Evolutionary conservation across 64 coral and sea anemone species (phyloP), one percentile per base, ranked within the genome.

Genomic region (Stichodactyla helianthus): DNA sequence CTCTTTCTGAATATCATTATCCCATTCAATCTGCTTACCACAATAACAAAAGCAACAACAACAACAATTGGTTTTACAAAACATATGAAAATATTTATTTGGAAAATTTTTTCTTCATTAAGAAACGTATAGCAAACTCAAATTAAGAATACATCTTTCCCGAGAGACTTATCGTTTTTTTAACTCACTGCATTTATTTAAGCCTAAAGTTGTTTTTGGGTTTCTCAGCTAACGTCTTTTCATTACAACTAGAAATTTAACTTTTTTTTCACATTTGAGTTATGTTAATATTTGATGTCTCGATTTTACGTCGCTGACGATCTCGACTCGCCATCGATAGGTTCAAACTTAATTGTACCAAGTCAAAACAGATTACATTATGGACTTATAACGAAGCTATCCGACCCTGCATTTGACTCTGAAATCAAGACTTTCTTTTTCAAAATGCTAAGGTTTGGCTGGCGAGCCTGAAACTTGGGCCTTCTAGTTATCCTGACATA

Each of bases 51-150:
- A 20, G 6, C 62, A 20, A 74, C 68, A 25, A 74, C 26, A 65
- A 11, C 6, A n/a, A 74, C 6, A 74, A 26, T 26, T 20, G 19
- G 12, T 5, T 74, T 13, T 74, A 27, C n/a, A 12, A 35, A 74
- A 74, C 68, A 31, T 74, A 74, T 27, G 68, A 74, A 74, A 74
- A 74, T 74, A 74, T 74, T 74, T 74, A 74, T 74, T 74, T 74
- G 25, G 23, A 74, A 74, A 74, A 28, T 5, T 0, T 6, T 26
- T 2, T 31, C 1, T 27, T 12, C 11, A 25, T 74, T 19, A 74
- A 58, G 9, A 58, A 58, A 3, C 4, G 14, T 31, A 31, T 31
- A 31, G 2, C 2, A 12, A 26, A 74, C 1, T 26, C 27, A 23
- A 7, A 5, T 68, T 68, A 22, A 68, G n/a, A 22, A 20, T 74